Percentiles rank a stretch among this genome's conserved stretches.
Evolutionary conservation across 2,113 vertebrate genomes (phyloP).

Genomic region (Xyliphius kryptos): DNA sequence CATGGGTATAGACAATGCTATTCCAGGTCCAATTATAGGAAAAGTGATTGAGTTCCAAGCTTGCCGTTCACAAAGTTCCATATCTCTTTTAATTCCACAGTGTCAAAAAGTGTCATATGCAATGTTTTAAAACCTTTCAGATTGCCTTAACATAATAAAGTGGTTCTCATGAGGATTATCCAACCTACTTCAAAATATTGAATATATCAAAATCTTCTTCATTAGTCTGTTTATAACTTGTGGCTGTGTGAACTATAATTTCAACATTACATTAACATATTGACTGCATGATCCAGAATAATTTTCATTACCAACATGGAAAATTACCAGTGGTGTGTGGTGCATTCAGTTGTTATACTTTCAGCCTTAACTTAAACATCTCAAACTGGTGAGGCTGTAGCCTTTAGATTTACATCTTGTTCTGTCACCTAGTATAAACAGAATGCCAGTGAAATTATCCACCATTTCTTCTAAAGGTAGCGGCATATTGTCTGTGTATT

Average conservation of each 20-base stretch:
- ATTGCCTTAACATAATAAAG: not conserved
- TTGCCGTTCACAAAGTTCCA: constrained; percentile 49
- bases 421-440: constrained; percentile 30
- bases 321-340: too few relatives aligned
- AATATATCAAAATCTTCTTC: too few relatives aligned
- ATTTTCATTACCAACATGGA: too few relatives aligned
- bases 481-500: constrained; percentile 25
- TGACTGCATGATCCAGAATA: too few relatives aligned
- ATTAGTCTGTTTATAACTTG: too few relatives aligned
- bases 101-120: not conserved
- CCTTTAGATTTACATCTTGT: constrained; percentile 25
- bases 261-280: too few relatives aligned
- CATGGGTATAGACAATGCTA: constrained; percentile 31
- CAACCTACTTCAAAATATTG: too few relatives aligned
- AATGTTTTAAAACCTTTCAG: not conserved
- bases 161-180: too few relatives aligned
- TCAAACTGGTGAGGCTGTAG: constrained; percentile 23
- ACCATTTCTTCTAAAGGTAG: constrained; percentile 45
- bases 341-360: constrained; percentile 29
- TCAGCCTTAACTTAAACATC: constrained; percentile 48
- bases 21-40: constrained; percentile 54
- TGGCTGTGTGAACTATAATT: too few relatives aligned
- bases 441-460: constrained; percentile 41
- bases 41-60: constrained; percentile 45
- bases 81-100: constrained; percentile 40